Evolutionary conservation across 2,888 invertebrate genomes (phyloP).

Genomic region (Stomorhina lunata): DNA sequence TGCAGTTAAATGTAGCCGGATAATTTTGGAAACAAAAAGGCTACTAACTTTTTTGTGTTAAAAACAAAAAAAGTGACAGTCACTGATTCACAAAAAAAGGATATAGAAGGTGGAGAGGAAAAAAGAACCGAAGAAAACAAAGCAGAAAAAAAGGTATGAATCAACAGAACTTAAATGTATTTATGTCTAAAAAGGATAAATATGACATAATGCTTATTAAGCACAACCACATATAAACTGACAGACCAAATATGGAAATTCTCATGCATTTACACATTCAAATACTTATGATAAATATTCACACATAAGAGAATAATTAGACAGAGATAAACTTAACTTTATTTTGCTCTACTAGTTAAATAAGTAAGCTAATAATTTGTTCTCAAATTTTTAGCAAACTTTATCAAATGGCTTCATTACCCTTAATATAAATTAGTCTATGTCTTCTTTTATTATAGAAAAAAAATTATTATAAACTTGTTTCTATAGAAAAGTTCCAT

Average conservation of each 20-base stretch:
- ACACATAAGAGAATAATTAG: neutral
- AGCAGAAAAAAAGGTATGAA: constrained; percentile 34
- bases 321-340: too few relatives aligned
- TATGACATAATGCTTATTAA: constrained; percentile 75
- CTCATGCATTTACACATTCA: constrained; percentile 1
- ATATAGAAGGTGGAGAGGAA: too few relatives aligned
- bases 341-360: too few relatives aligned
- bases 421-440: too few relatives aligned
- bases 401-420: too few relatives aligned
- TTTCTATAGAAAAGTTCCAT: too few relatives aligned
- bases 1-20: constrained; percentile 10
- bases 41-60: neutral
- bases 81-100: neutral
- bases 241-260: constrained; percentile 49
- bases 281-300: neutral
- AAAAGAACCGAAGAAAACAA: neutral
- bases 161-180: constrained; percentile 16
- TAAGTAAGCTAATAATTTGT: too few relatives aligned
- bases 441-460: too few relatives aligned
- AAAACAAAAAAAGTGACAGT: neutral
- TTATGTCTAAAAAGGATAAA: constrained; percentile 67
- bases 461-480: too few relatives aligned
- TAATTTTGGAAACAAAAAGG: neutral
- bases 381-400: too few relatives aligned
- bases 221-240: constrained; percentile 63